phyloP scores from a whole-genome alignment of 1,140 invertebrate species.

The Hycleus phaleratus region DNA sequence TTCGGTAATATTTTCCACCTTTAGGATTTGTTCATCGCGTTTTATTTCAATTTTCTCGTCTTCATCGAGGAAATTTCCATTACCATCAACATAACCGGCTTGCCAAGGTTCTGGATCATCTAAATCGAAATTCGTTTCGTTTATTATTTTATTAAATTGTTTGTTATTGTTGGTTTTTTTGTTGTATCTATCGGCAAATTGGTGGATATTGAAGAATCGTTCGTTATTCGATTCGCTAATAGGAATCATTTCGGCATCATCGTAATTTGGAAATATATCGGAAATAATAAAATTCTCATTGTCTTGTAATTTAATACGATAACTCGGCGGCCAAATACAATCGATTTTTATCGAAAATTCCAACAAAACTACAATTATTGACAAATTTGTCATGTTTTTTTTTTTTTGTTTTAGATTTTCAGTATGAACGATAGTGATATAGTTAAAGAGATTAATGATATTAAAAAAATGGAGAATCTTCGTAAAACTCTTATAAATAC shows the following conservation, averaged over 20 bases:
- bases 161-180: slow-evolving; percentile 1
- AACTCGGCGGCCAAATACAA: slow-evolving; percentile 32
- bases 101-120: slow-evolving; percentile 24
- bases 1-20: not conserved
- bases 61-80: slow-evolving; percentile 12
- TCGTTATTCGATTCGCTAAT: slow-evolving; percentile 14
- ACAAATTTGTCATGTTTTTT: slow-evolving; percentile 1
- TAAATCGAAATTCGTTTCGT: slow-evolving; percentile 24
- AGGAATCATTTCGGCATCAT: slow-evolving; percentile 25
- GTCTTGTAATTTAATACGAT: slow-evolving; percentile 28
- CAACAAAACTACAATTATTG: not conserved
- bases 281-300: slow-evolving; percentile 36
- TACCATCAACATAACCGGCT: slow-evolving; percentile 26
- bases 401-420: slow-evolving; percentile 40
- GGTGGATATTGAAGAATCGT: slow-evolving; percentile 29
- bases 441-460: slow-evolving; percentile 25
- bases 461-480: not conserved
- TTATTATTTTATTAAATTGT: slow-evolving; percentile 11
- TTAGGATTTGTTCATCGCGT: not conserved
- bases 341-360: not conserved
- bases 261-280: slow-evolving; percentile 27
- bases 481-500: too few species aligned
- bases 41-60: not conserved
- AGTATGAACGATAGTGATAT: slow-evolving; percentile 39
- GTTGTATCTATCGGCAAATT: slow-evolving; percentile 11